A percentile compares a stretch with the other conserved stretches of the same genome.
Conservation (phyloP, 2,113 vertebrate genomes). For the Apteryx owenii region DNA sequence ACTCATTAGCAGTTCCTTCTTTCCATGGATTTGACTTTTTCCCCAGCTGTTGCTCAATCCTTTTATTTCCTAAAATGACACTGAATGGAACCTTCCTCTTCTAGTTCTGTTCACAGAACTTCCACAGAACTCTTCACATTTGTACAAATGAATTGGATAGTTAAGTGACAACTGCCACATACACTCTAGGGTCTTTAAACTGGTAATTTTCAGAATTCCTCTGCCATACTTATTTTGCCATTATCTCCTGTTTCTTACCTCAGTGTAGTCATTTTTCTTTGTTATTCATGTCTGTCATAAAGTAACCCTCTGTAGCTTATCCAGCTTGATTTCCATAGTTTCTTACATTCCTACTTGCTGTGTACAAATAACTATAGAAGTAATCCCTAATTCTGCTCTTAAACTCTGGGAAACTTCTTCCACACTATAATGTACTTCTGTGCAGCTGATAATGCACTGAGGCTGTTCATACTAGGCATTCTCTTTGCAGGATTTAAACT, state of each 20-base stretch:
- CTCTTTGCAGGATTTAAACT: background rate
- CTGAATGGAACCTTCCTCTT: background rate
- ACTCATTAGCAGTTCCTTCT: background rate
- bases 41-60: background rate
- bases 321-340: background rate
- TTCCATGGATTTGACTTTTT: background rate
- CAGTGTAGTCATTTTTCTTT: background rate
- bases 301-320: background rate
- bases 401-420: background rate
- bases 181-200: background rate
- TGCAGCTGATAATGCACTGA: background rate
- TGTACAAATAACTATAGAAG: background rate
- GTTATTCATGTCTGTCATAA: background rate
- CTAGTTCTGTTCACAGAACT: background rate
- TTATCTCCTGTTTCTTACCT: background rate
- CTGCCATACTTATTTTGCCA: background rate
- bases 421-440: background rate
- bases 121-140: too few relatives aligned
- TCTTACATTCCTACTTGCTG: background rate
- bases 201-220: background rate
- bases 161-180: background rate
- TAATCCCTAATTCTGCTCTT: background rate
- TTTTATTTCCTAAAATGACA: background rate
- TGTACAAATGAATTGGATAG: too few relatives aligned
- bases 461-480: background rate